Evolutionary conservation across 2,888 invertebrate genomes (phyloP).

Genomic region (Chalcosyrphus nemorum): DNA sequence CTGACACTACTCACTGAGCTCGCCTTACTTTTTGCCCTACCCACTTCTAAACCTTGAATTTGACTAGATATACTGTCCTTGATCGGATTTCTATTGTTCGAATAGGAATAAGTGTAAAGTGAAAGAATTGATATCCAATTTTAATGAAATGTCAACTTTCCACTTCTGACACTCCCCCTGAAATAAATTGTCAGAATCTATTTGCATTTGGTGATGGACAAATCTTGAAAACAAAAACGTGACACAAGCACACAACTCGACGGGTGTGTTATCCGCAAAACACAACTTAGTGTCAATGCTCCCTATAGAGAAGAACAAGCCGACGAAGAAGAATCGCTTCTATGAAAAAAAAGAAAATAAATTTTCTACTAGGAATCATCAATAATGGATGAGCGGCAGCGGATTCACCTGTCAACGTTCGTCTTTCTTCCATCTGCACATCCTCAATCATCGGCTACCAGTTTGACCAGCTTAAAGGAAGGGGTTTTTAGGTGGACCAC

Average conservation of each 20-base stretch:
- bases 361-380: slow-evolving; percentile 22
- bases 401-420: slow-evolving; percentile 32
- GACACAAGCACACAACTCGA: neutral
- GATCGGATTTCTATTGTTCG: no score
- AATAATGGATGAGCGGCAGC: slow-evolving; percentile 25
- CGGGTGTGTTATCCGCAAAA: neutral
- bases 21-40: no score
- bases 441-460: slow-evolving; percentile 42
- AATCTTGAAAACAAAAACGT: neutral
- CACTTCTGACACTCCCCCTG: no score
- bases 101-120: no score
- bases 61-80: no score
- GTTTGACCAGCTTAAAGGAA: slow-evolving; percentile 33
- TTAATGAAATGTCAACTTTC: no score
- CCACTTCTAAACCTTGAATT: no score
- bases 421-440: slow-evolving; percentile 14
- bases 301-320: neutral
- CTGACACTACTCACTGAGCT: no score
- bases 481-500: no score
- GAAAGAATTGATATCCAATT: no score
- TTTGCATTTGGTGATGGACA: neutral
- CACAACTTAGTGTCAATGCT: neutral
- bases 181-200: neutral
- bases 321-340: neutral
- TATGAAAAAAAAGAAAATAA: neutral